Evolutionary conservation across 2,113 vertebrate species (phyloP), one percentile per base, ranked within the genome.

Genomic region (Macrotus californicus): DNA sequence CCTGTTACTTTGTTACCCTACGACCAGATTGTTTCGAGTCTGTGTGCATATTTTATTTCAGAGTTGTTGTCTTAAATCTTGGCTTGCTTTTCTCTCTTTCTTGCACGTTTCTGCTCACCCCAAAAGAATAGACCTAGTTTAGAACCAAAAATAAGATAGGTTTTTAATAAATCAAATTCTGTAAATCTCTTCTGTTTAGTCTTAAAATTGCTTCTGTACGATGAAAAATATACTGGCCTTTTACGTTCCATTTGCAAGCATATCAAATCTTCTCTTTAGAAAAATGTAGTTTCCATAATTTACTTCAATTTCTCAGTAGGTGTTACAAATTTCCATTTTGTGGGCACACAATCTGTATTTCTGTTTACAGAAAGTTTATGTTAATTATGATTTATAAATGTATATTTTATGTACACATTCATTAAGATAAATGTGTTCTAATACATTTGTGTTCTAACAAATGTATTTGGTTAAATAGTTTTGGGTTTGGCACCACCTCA

Each of bases 1-100:
- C 96, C 97, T 96, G 96, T 97, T 97, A 97, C 95, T 97, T 97
- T 96, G 97, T 96, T 97, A 97, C 94, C 95, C 97, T 89, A 89
- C 3, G 92, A 97, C 94, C 97, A 97, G 97, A 97, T 97, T 97
- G 97, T 97, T 97, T 96, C 95, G 92, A 97, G 97, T 97, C 94
- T 97, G 93, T 97, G 87, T 95, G 95, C 96, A 97, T 97, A 96
- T 97, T 97, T 97, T 94, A 97, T 96, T 89, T 83, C 80, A 94
- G 87, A 92, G 34, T 94, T 95, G 54, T 94, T 96, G 73, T 94
- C 89, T 96, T 95, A 95, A 97, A 96, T 96, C 89, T 96, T 97
- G 97, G 97, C 97, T 92, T 92, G 52, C 80, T 94, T 89, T 92
- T 92, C 96, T 90, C 76, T 90, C 86, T 88, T 82, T 87, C 92